A percentile compares a stretch with the other conserved stretches of the same genome.
phyloP scores from a whole-genome alignment of 1,140 invertebrate genomes.

The Teleopsis dalmanni region DNA sequence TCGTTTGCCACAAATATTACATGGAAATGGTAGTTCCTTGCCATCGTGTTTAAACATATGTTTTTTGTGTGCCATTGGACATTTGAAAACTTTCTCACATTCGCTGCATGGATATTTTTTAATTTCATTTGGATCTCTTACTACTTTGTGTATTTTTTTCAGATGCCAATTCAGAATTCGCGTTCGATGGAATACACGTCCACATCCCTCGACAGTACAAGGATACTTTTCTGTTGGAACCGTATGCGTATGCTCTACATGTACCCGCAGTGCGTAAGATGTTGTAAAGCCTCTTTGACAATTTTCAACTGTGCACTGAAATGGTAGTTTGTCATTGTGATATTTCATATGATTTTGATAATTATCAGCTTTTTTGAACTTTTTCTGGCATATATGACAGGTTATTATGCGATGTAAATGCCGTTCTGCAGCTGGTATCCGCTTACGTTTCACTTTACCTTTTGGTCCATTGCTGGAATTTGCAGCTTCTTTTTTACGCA shows the following conservation, averaged over 20 bases:
- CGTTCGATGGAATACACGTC: constrained; percentile 30
- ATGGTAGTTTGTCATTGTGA: constrained; percentile 36
- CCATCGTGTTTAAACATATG: constrained; percentile 52
- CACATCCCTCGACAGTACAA: constrained; percentile 33
- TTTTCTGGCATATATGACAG: constrained; percentile 39
- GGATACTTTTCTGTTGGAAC: constrained; percentile 31
- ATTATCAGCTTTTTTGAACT: constrained; percentile 35
- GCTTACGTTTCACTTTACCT: constrained; percentile 20
- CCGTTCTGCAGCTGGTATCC: constrained; percentile 24
- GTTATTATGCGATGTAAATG: constrained; percentile 34
- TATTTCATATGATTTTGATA: constrained; percentile 41
- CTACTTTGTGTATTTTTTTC: constrained; percentile 36
- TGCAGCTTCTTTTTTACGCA: constrained; percentile 17
- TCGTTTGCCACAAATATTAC: constrained; percentile 49
- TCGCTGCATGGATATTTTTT: constrained; percentile 34
- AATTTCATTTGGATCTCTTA: constrained; percentile 29
- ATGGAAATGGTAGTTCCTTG: constrained; percentile 50
- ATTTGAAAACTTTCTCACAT: constrained; percentile 38
- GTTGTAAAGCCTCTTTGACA: constrained; percentile 39
- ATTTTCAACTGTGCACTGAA: constrained; percentile 33
- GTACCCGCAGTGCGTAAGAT: constrained; percentile 30
- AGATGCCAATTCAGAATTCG: constrained; percentile 38
- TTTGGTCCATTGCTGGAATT: too few relatives aligned
- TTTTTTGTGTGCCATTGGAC: constrained; percentile 41
- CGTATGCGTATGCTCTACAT: constrained; percentile 35